phyloP scores from a whole-genome alignment of 2,113 vertebrate species.

The Axis porcinus region DNA sequence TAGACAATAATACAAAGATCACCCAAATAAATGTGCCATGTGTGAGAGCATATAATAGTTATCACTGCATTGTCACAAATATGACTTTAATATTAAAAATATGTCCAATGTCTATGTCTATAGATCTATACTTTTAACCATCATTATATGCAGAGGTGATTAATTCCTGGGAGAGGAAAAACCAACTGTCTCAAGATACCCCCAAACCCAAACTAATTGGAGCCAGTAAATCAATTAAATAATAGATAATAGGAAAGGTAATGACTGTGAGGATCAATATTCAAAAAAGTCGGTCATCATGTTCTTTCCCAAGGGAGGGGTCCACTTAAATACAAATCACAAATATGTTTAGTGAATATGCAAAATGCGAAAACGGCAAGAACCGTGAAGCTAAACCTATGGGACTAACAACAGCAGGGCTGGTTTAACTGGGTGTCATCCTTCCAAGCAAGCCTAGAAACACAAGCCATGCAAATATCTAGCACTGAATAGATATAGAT shows the following conservation, averaged over 20 bases:
- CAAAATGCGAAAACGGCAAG: neutral
- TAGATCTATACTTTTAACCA: neutral
- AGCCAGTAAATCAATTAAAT: slow-evolving; percentile 58
- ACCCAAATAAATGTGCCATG: neutral
- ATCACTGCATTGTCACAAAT: neutral
- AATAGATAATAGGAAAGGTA: slow-evolving; percentile 35
- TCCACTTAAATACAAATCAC: slow-evolving; percentile 38
- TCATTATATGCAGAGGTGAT: neutral
- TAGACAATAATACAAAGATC: neutral
- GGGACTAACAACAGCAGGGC: neutral
- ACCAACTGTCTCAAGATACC: neutral
- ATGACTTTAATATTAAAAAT: neutral
- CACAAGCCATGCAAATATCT: too few species aligned
- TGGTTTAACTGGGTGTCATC: neutral
- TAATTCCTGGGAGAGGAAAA: neutral
- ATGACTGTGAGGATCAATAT: neutral
- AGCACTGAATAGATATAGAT: fast-evolving
- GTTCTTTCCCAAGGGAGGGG: slow-evolving; percentile 36
- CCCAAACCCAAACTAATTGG: slow-evolving; percentile 43
- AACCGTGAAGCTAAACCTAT: neutral
- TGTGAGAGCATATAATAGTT: neutral
- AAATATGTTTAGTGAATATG: slow-evolving; percentile 38
- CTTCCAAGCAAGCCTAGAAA: neutral
- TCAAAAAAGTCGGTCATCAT: slow-evolving; percentile 42
- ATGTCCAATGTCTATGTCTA: neutral